Evolutionary conservation across 2,797 vertebrate genomes (phyloP), one percentile per base, ranked within the genome.

Genomic region (Phoxinus dragarum): DNA sequence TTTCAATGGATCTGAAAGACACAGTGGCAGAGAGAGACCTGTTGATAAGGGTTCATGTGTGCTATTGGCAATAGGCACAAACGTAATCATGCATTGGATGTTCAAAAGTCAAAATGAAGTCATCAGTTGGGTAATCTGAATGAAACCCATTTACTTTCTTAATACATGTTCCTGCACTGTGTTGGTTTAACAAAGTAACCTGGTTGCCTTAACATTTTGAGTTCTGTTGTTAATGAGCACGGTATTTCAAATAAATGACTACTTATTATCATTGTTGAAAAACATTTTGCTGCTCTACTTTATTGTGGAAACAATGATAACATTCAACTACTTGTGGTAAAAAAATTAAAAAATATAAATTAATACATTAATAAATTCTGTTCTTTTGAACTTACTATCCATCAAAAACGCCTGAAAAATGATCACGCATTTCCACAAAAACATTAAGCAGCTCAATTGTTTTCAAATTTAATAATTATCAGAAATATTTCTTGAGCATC

Each of bases 1-100:
- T 93, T 90, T 94, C 94, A 94, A 93, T 93, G 91, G 92, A 92
- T 91, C 90, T 59, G 74, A 87, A 80, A 84, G 44, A 85, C 71
- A 81, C 42, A 81, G 47, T 21, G 85, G 89, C 88, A 88, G 86
- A 61, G 77, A 86, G 61, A 83, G 56, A 84, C 44, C 47, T 74
- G 66, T 49, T 36, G 40, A 74, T 74, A 49, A 64, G 42, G 7
- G 27, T 75, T 83, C 56, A 81, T 42, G 36, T 59, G 77, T 66
- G 49, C 23, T 54, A 31, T 61, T 27, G 36, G 38, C 11, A 75
- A 77, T 16, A 38, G 56, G 11, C 36, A 42, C 59, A 61, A 44
- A 31, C n/a, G 3, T 42, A 8, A 44, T 64, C 54, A 31, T 44
- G 54, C 38, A 23, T 56, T 36, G 17, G 6, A 59, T 59, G 52